Base-by-base conservation (phyloP, 2,888 invertebrate species). In the Baronia brevicornis region DNA sequence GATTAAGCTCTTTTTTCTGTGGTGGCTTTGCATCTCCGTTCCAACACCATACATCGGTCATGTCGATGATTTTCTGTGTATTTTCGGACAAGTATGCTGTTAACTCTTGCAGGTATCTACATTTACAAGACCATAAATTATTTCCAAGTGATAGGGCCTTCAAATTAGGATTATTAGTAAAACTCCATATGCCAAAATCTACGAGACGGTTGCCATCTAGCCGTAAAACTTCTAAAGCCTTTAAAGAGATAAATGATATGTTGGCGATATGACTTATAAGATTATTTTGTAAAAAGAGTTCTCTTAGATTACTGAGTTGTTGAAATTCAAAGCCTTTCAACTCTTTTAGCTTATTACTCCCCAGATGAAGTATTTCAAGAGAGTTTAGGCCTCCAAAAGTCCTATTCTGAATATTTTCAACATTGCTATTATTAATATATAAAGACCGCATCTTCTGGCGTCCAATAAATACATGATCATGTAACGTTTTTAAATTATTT, bases 101-200 rank as follows among this genome's bases (percentile, higher is more conserved):
- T 50, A 95, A 84, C 56, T 92, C 92, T 69, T 93, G 92, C 54
- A 96, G 86, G 77, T 94, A 95, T 64, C 93, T 91, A 77, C 96
- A 96, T 51, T 94, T 91, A 63, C 96, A 96, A 21, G 93, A 92
- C 96, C 96, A 96, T 40, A 90, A 88, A 71, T 96, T 96, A 51
- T 91, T 89, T 6, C 93, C 92, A 34, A 96, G 86, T 5, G 91
- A 90, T 46, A 96, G 71, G 38, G 93, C 91, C 51, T 87, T 89
- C 45, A 95, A 80, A 46, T 89, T 87, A 8, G 87, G 80, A 61
- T 92, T 91, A 64, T 82, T 84, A 68, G 66, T 86, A 54, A 93
- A 86, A 57, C 89, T 91, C 90, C 93, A 93, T 34, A 95, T 90
- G 24, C 93, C 91, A 69, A 94, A 92, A 33, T 89, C 89, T 4